Percentiles rank a stretch among this genome's conserved stretches.
phyloP scores from a whole-genome alignment of 2,113 vertebrate genomes.

The Thinocorus orbignyianus region DNA sequence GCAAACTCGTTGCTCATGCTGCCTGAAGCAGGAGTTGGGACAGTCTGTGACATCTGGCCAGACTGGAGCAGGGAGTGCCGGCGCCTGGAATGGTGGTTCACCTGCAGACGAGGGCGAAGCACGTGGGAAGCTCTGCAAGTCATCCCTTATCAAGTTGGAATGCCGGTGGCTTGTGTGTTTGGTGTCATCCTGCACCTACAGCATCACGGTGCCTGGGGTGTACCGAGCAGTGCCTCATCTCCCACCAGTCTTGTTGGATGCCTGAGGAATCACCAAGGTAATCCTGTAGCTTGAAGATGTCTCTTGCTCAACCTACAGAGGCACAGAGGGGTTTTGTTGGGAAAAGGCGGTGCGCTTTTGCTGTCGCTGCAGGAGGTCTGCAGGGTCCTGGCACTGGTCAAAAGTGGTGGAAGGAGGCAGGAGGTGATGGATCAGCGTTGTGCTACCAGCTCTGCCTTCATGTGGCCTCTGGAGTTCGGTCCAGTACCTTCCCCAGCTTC shows the following conservation, averaged over 20 bases:
- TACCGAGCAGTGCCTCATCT: background rate
- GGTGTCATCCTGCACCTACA: background rate
- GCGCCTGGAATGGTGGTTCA: background rate
- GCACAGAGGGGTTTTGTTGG: background rate
- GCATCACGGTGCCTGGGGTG: rapidly evolving
- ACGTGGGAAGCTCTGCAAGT: background rate
- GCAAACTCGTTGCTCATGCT: background rate
- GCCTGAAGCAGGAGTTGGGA: background rate
- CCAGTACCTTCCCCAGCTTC: background rate
- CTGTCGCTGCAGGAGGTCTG: background rate
- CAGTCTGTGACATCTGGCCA: background rate
- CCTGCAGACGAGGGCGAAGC: background rate
- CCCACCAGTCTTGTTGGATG: background rate
- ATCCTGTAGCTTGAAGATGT: background rate
- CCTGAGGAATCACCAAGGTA: background rate
- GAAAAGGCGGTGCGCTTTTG: background rate
- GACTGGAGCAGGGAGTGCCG: slow-evolving; percentile 35
- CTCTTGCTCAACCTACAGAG: background rate
- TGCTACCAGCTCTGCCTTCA: background rate
- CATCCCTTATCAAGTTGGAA: background rate
- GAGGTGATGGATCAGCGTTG: background rate
- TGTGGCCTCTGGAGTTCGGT: background rate
- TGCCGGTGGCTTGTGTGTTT: background rate
- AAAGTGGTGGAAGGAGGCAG: background rate
- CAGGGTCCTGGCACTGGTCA: background rate